Evolutionary conservation across 2,888 invertebrate species (phyloP).

Genomic region (Leptothorax acervorum): DNA sequence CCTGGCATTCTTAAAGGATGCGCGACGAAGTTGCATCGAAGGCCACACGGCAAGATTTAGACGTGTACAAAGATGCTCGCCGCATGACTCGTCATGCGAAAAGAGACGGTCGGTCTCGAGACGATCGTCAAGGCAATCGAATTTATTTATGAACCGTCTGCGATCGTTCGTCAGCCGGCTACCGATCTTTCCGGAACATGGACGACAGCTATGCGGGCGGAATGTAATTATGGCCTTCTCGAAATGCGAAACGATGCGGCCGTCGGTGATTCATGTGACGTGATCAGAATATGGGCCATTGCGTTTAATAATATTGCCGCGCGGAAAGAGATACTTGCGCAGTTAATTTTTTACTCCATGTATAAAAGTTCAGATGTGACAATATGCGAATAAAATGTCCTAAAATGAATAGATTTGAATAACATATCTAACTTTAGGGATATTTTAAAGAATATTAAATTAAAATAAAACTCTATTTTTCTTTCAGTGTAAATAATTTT

Average conservation of each 20-base stretch:
- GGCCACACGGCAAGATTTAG: conserved; percentile 46
- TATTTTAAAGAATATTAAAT: not conserved
- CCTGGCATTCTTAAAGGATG: conserved; percentile 54
- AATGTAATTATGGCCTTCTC: conserved; percentile 43
- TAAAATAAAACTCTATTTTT: not conserved
- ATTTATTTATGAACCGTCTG: conserved; percentile 60
- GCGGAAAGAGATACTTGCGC: not conserved
- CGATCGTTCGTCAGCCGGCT: conserved; percentile 54
- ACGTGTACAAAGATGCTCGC: conserved; percentile 38
- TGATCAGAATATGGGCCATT: conserved; percentile 36
- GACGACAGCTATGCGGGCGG: conserved; percentile 50
- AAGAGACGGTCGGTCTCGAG: conserved; percentile 4
- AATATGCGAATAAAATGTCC: not conserved
- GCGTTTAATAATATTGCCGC: not conserved
- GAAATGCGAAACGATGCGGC: conserved; percentile 26
- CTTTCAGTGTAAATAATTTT: not conserved
- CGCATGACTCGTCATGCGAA: conserved; percentile 27
- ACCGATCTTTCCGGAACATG: conserved; percentile 52
- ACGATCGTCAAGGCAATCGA: conserved; percentile 52
- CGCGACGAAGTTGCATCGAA: conserved; percentile 51
- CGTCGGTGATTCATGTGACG: conserved; percentile 35
- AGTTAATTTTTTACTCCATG: conserved; percentile 8
- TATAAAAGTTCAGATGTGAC: not conserved
- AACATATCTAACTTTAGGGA: not conserved
- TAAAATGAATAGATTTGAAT: not conserved